Evolutionary conservation across 2,113 vertebrate genomes (phyloP).

Genomic region (Limnothrissa miodon): DNA sequence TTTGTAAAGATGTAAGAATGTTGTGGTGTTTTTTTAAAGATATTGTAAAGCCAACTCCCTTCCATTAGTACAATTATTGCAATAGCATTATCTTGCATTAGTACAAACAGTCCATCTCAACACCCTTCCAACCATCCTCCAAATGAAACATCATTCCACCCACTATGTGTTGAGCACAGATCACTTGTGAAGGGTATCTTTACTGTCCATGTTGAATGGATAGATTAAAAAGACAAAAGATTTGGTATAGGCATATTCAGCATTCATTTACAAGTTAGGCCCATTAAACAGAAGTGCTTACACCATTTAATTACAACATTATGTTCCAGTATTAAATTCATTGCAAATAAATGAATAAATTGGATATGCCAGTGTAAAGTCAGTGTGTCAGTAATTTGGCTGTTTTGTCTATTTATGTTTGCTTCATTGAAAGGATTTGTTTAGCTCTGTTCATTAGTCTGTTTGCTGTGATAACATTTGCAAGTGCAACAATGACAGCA

Average conservation of each 20-base stretch:
- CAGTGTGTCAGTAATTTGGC: neutral
- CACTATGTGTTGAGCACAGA: neutral
- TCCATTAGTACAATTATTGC: neutral
- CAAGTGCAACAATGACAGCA: neutral
- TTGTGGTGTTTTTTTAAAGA: neutral
- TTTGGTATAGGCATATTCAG: neutral
- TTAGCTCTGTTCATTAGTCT: neutral
- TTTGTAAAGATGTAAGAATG: neutral
- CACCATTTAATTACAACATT: conserved; percentile 3
- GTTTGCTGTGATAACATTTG: neutral
- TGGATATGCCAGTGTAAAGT: neutral
- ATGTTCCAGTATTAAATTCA: neutral
- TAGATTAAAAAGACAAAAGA: neutral
- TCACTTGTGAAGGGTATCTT: neutral
- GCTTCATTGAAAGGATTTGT: neutral
- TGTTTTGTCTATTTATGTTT: neutral
- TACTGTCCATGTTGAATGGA: neutral
- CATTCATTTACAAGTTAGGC: conserved; percentile 5
- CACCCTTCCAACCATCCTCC: neutral
- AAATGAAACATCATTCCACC: neutral
- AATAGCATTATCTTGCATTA: neutral
- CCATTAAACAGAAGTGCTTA: neutral
- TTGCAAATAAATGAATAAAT: neutral
- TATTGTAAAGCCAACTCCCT: neutral
- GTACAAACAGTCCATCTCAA: neutral